Percentiles rank a stretch among this genome's conserved stretches.
Evolutionary conservation across 2,113 vertebrate species (phyloP).

Genomic region (Otis tarda): DNA sequence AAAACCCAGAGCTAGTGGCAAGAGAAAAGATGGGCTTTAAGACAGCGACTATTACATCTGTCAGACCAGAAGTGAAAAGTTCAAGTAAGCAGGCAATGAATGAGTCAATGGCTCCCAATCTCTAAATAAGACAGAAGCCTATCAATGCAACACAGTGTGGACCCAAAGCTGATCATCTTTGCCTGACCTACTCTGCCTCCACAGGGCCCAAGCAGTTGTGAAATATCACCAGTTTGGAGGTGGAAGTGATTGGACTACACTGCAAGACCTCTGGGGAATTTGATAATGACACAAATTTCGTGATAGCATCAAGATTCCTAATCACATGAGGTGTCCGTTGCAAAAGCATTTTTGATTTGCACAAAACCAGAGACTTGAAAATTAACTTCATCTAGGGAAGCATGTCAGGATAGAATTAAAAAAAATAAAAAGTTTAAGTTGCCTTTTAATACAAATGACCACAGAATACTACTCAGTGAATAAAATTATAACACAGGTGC

Average conservation of each 20-base stretch:
- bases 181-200: neutral
- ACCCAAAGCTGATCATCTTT: neutral
- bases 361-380: neutral
- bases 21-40: neutral
- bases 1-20: neutral
- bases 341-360: neutral
- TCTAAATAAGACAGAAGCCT: neutral
- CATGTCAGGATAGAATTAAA: neutral
- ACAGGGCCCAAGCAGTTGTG: neutral
- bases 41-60: neutral
- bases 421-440: neutral
- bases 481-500: neutral
- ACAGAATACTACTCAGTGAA: neutral
- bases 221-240: neutral
- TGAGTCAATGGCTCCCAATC: rapidly evolving
- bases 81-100: neutral
- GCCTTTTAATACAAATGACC: neutral
- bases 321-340: neutral
- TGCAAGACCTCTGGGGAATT: neutral
- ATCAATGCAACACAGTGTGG: neutral
- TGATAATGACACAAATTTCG: neutral
- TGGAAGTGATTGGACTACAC: rapidly evolving
- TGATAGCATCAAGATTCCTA: neutral
- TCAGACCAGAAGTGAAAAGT: neutral
- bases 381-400: neutral